Base-by-base conservation (phyloP, 2,113 vertebrate genomes). In the Gambusia affinis region DNA sequence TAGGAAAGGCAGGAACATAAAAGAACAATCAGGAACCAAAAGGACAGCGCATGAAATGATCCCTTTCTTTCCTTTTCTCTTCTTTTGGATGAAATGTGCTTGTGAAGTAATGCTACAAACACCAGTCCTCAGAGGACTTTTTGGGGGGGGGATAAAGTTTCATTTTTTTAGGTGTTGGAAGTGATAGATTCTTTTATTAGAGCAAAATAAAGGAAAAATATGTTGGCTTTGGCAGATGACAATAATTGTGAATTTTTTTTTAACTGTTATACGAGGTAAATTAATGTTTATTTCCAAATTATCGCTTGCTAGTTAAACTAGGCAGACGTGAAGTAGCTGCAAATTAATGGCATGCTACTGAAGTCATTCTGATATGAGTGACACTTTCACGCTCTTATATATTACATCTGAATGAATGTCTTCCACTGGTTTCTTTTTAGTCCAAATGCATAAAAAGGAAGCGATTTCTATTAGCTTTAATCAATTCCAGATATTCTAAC, bases 21-120 rank as follows among this genome's bases (percentile, higher is more conserved):
- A 68, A 67, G 51, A 83, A 72, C 22, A 73, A 78, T 76, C 39
- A 65, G 74, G 76, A 70, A 31, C 70, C 80, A 61, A 60, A 27
- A 60, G 37, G 28, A 64, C 72, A 30, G 60, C 3, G 24, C 30
- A 2, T 0, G 35, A 54, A 63, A 67, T 35, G 42, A 27, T 66
- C 12, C n/a, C 0, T 68, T 78, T 72, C n/a, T 37, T 72, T 12
- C 14, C 12, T 39, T 39, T 39, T 39, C 3, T 42, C 15, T 42
- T 22, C 15, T 8, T 24, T 19, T 54, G 47, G 57, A 64, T 67
- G 67, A 82, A 82, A 70, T 37, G 61, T 24, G 60, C 44, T 60
- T 54, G 29, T 75, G 60, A 70, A 80, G 62, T 8, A 6, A 30
- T 42, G 27, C 54, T 66, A n/a, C 28, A 60, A 74, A 19, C 27